phyloP scores from a whole-genome alignment of 1,140 invertebrate genomes.

The Aplysia californica region DNA sequence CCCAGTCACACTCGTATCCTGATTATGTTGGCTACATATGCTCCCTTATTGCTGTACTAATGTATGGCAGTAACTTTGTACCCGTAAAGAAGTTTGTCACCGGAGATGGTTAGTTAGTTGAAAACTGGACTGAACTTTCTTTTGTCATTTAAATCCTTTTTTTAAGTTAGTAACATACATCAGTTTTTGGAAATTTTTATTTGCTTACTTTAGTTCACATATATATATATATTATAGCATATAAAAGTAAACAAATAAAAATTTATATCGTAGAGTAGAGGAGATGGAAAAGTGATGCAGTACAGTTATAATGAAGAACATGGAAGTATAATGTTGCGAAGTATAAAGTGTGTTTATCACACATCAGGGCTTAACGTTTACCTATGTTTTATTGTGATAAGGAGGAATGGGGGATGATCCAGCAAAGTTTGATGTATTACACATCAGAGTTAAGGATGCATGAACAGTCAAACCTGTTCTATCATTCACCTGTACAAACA shows the following conservation, averaged over 20 bases:
- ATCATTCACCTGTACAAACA: too few species aligned
- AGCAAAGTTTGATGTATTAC: too few species aligned
- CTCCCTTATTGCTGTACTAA: slow-evolving; percentile 55
- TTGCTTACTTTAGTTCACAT: neutral
- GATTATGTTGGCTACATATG: slow-evolving; percentile 59
- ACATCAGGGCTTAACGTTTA: too few species aligned
- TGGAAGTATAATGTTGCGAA: too few species aligned
- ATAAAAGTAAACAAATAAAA: neutral
- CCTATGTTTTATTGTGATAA: too few species aligned
- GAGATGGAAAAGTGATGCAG: neutral
- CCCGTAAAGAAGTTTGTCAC: slow-evolving; percentile 68
- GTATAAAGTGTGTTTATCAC: too few species aligned
- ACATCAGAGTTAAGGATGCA: too few species aligned
- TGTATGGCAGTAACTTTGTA: slow-evolving; percentile 68
- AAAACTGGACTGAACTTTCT: neutral
- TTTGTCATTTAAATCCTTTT: neutral
- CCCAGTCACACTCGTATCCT: too few species aligned
- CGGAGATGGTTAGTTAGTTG: slow-evolving; percentile 63
- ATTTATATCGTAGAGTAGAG: neutral
- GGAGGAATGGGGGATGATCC: too few species aligned
- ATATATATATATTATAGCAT: neutral
- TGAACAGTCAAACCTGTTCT: too few species aligned
- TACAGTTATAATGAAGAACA: too few species aligned
- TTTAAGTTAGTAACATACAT: too few species aligned
- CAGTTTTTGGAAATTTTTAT: neutral